Base-by-base conservation (phyloP, 2,888 invertebrate genomes). In the Stenodera caucasica region DNA sequence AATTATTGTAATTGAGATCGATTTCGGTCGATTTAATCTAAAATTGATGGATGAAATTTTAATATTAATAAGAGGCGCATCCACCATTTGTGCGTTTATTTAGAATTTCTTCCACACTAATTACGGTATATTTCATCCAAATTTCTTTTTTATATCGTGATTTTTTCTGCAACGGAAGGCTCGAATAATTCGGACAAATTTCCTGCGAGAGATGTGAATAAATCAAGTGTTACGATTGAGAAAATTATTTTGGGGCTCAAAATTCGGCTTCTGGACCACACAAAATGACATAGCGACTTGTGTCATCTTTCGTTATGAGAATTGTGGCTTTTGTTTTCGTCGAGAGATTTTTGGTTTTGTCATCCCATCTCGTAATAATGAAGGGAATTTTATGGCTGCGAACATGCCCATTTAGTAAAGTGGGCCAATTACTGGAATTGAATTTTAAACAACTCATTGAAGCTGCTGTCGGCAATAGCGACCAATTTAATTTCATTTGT, bases 391-490 rank as follows among this genome's bases (percentile, higher is more conserved):
- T 7, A 35, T n/a, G 14, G 21, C 21, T 14, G 11, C 8, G 45
- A 18, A 18, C 18, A 11, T 45, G 15, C 21, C 45, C 45, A 45
- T 45, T 45, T 45, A 21, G 11, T 21, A 21, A 21, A 45, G 45
- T 45, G 18, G 21, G 21, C 45, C 45, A 45, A 45, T 45, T 45
- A 45, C 45, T 18, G 21, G 21, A 21, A 45, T 45, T 45, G 45
- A 45, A 45, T 45, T 45, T 45, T 18, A 45, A 45, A 45, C 45
- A 45, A 45, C 45, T 21, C 45, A 45, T 45, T 45, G 45, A 45
- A 45, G 45, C 45, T 21, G 45, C 15, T 45, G 21, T 45, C 45
- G 45, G 18, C 45, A 45, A 45, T 45, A 45, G 21, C 45, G 21
- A 12, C 45, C 45, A 45, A 18, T 45, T 12, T 45, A 45, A 45